phyloP scores from a whole-genome alignment of 2,113 vertebrate genomes.

The Megaleporinus macrocephalus region DNA sequence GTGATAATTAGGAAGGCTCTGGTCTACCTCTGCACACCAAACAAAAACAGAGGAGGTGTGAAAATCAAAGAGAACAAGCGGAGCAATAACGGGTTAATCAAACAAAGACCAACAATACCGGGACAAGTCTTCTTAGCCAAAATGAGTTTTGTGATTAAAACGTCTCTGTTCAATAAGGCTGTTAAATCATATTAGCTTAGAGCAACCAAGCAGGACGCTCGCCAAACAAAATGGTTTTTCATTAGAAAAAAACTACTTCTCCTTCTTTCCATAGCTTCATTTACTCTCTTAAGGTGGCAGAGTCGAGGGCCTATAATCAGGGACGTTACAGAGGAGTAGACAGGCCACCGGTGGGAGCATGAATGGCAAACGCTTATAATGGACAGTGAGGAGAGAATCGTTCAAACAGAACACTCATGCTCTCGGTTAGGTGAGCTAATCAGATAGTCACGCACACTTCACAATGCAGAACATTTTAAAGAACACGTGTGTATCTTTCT shows the following conservation, averaged over 20 bases:
- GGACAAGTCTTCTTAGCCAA: background rate
- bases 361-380: too few relatives aligned
- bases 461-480: too few relatives aligned
- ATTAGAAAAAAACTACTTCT: background rate
- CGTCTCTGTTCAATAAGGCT: background rate
- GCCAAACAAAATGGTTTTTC: background rate
- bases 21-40: slow-evolving; percentile 50
- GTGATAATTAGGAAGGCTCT: slow-evolving; percentile 69
- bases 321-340: too few relatives aligned
- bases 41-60: slow-evolving; percentile 40
- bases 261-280: background rate
- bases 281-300: background rate
- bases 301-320: background rate
- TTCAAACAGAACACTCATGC: too few relatives aligned
- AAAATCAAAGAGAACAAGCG: slow-evolving; percentile 36
- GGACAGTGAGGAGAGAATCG: too few relatives aligned
- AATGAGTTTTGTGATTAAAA: background rate
- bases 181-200: background rate
- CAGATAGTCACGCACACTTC: too few relatives aligned
- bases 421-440: too few relatives aligned
- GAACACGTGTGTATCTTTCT: too few relatives aligned
- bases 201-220: background rate
- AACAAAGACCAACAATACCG: slow-evolving; percentile 14
- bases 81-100: slow-evolving; percentile 15
- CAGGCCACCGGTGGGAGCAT: too few relatives aligned